phyloP scores from a whole-genome alignment of 2,888 invertebrate species.

The Tiphia femorata region DNA sequence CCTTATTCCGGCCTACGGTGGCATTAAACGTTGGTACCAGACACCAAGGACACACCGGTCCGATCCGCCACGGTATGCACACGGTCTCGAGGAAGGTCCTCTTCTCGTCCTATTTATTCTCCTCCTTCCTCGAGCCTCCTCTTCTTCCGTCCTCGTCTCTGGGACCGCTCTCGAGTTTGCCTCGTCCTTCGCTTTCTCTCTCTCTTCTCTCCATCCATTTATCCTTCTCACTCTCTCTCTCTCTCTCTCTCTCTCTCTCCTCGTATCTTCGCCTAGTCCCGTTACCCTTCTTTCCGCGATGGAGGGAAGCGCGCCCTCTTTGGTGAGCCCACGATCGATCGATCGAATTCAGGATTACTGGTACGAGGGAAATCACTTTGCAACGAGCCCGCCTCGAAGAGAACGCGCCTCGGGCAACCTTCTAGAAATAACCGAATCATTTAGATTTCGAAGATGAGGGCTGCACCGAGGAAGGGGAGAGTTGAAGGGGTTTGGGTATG shows the following conservation, averaged over 20 bases:
- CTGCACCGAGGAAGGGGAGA: constrained; percentile 21
- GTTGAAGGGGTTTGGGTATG: too few relatives aligned
- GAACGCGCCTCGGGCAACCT: constrained; percentile 47
- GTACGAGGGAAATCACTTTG: constrained; percentile 62
- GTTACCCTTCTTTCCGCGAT: background rate
- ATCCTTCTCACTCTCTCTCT: constrained; percentile 10
- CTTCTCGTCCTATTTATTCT: constrained; percentile 43
- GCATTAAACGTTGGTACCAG: constrained; percentile 46
- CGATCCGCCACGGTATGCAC: constrained; percentile 30
- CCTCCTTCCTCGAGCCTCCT: constrained; percentile 18
- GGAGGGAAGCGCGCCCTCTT: background rate
- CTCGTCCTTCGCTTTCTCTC: constrained; percentile 5
- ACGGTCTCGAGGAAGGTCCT: constrained; percentile 22
- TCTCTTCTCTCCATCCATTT: constrained; percentile 18
- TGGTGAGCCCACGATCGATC: constrained; percentile 34
- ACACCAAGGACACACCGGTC: constrained; percentile 32
- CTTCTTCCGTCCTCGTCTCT: constrained; percentile 1
- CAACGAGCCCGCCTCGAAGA: constrained; percentile 36
- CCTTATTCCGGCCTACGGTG: constrained; percentile 43
- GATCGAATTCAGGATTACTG: constrained; percentile 54
- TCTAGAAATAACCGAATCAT: constrained; percentile 55
- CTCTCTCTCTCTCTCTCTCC: background rate
- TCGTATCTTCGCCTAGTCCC: constrained; percentile 2
- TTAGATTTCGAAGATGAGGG: constrained; percentile 45
- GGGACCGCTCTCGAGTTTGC: constrained; percentile 11